phyloP scores from a whole-genome alignment of 2,113 vertebrate genomes.

The Actinemys pallida region DNA sequence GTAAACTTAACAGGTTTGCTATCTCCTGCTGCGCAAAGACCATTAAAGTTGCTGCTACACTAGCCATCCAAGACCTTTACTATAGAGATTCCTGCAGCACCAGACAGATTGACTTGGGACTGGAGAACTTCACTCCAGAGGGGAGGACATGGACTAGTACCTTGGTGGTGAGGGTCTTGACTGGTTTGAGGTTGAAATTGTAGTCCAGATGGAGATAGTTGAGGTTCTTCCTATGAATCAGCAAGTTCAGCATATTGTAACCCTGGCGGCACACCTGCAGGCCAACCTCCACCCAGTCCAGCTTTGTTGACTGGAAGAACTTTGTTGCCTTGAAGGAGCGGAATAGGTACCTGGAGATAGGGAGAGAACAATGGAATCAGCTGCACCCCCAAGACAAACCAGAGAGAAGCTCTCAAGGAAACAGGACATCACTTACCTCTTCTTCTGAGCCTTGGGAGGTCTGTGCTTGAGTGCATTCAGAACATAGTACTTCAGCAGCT shows the following conservation, averaged over 20 bases:
- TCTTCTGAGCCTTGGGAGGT: conserved; percentile 98
- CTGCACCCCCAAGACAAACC: background rate
- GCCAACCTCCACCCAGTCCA: conserved; percentile 99
- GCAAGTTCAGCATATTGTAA: conserved; percentile 99
- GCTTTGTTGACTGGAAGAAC: conserved; percentile 98
- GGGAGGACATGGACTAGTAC: conserved; percentile 62
- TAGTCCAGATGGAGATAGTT: conserved; percentile 99
- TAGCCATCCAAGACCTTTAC: background rate
- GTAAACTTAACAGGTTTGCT: background rate
- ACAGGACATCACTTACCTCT: conserved; percentile 82
- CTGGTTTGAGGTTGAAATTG: conserved; percentile 98
- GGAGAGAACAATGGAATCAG: background rate
- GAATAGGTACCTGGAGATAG: conserved; percentile 90
- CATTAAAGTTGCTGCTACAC: background rate
- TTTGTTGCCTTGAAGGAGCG: conserved; percentile 99
- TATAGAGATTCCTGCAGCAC: background rate
- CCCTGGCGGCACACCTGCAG: conserved; percentile 98
- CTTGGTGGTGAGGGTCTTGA: conserved; percentile 99
- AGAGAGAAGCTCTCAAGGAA: background rate
- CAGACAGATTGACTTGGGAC: background rate
- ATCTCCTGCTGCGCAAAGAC: background rate
- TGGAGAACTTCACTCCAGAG: background rate
- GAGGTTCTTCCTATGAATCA: conserved; percentile 98
- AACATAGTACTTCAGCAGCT: conserved; percentile 98
- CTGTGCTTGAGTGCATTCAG: conserved; percentile 98